Conservation (phyloP, 2,113 vertebrate genomes). For the Heterotilapia buettikoferi region DNA sequence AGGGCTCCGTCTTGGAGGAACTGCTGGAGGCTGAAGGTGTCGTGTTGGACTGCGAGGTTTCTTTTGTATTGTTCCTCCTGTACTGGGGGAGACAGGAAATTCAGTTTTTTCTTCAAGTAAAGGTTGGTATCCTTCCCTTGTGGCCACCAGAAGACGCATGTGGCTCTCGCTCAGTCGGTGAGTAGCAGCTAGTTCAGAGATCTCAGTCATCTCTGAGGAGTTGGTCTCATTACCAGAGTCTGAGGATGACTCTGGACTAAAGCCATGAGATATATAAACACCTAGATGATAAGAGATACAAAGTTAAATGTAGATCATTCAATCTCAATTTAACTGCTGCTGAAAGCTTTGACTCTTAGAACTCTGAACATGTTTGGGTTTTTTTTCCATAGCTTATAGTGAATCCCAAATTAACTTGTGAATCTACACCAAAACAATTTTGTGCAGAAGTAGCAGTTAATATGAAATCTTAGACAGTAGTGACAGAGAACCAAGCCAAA, state of each 20-base stretch:
- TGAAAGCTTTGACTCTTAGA: not conserved
- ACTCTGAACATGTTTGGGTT: not conserved
- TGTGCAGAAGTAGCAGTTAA: not conserved
- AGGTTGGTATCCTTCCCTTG: constrained; percentile 87
- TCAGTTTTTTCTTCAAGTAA: constrained; percentile 90
- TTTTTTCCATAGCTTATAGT: not conserved
- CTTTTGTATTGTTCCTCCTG: constrained; percentile 75
- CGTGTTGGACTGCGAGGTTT: constrained; percentile 70
- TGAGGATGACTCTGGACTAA: constrained; percentile 93
- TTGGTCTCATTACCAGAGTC: constrained; percentile 99
- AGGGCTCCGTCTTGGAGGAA: constrained; percentile 88
- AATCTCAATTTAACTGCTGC: not conserved
- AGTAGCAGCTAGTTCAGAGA: constrained; percentile 84
- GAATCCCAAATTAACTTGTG: not conserved
- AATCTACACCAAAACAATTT: not conserved
- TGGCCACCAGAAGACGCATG: constrained; percentile 85
- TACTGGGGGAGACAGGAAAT: constrained; percentile 79
- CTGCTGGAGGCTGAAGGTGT: constrained; percentile 80
- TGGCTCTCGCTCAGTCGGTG: constrained; percentile 87
- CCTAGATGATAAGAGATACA: constrained; percentile 78
- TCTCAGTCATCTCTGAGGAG: constrained; percentile 98
- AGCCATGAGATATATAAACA: constrained; percentile 87
- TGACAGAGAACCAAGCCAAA: not conserved
- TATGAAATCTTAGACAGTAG: not conserved
- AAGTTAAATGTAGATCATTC: not conserved